Evolutionary conservation across 2,888 invertebrate species (phyloP).

Genomic region (Agrotis exclamationis): DNA sequence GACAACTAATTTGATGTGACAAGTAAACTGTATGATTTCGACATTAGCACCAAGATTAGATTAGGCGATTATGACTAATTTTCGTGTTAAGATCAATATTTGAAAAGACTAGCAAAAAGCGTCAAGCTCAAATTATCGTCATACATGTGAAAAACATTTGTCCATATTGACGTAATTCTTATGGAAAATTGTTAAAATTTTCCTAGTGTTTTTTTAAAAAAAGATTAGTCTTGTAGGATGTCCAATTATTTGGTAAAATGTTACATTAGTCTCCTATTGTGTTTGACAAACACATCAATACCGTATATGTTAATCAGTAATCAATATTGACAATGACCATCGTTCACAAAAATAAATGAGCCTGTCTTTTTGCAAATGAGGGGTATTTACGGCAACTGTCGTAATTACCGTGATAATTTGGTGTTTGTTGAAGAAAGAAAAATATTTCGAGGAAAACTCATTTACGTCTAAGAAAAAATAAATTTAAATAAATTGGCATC

Average conservation of each 20-base stretch:
- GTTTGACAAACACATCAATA: constrained; percentile 33
- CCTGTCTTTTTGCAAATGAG: constrained; percentile 18
- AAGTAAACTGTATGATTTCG: neutral
- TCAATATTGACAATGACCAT: constrained; percentile 30
- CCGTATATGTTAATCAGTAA: constrained; percentile 55
- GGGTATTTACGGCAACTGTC: constrained; percentile 11
- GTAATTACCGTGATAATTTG: constrained; percentile 1
- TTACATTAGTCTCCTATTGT: constrained; percentile 49
- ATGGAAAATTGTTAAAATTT: neutral
- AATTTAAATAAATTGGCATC: too few relatives aligned
- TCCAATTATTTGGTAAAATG: constrained; percentile 35
- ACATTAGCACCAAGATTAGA: constrained; percentile 5
- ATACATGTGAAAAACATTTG: constrained; percentile 26
- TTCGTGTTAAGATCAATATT: constrained; percentile 27
- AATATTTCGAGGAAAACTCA: neutral
- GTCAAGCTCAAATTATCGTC: neutral
- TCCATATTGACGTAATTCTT: neutral
- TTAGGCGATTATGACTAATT: neutral
- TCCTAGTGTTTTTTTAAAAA: neutral
- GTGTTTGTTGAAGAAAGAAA: neutral
- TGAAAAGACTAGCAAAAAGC: neutral
- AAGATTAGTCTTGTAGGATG: neutral
- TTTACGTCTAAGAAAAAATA: neutral
- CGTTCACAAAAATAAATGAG: constrained; percentile 7
- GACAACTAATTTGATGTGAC: neutral